Base-by-base conservation (phyloP, 2,113 vertebrate genomes). In the Pteruthius melanotis region DNA sequence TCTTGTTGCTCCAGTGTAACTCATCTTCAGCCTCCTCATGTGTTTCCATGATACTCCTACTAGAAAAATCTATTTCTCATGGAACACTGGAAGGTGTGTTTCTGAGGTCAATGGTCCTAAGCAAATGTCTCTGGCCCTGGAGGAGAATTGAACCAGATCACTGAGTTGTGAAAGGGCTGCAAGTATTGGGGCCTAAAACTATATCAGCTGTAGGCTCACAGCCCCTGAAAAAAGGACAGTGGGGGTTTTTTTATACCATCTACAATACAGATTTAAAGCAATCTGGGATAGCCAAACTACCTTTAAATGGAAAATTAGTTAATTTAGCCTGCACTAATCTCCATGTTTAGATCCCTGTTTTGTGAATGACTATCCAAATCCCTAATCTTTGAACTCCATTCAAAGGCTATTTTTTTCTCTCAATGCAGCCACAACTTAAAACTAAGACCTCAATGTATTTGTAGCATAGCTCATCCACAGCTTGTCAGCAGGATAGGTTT, bases 401-500 rank as follows among this genome's bases (percentile, higher is more conserved):
- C 24, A 27, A 27, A 37, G 47, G 19, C 4, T 2, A 0, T 7
- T 64, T 84, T 65, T 82, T 50, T 16, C 27, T 39, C 37, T 87
- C 2, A 0, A 1, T 2, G 1, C 4, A 47, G 30, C 7, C 19
- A 74, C 27, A 76, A 31, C 1, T 39, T 28, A 52, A 54, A 84
- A 56, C 13, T 12, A 60, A 74, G 27, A 52, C 13, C 30, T 71
- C 37, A 2, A 6, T 5, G 7, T 64, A 37, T 37, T 28, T 56
- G 9, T 49, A n/a, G 27, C 16, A 18, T 7, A 68, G 35, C 13
- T 89, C 7, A 23, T 11, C 23, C 26, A 37, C 22, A 47, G 16
- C 37, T 31, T 5, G 2, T 53, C 28, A 61, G 15, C 64, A 78
- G 45, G 35, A 42, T 15, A 52, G 11, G 10, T 59, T 83, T 78